phyloP scores from a whole-genome alignment of 2,888 invertebrate genomes.

The Teleiodes luculella region DNA sequence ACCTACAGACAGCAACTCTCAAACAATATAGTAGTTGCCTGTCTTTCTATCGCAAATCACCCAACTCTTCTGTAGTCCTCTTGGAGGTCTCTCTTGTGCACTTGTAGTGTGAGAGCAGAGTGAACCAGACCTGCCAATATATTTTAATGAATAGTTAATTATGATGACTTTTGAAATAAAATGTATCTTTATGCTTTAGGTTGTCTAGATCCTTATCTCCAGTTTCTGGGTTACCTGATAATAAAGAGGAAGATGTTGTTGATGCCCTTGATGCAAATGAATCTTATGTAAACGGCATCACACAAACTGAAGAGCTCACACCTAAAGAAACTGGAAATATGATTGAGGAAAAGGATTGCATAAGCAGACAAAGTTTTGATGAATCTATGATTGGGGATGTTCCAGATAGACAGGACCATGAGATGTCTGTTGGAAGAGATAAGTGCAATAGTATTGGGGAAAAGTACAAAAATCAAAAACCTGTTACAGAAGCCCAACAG shows the following conservation, averaged over 20 bases:
- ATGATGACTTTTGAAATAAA: not conserved
- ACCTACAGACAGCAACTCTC: too few relatives aligned
- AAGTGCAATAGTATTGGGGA: constrained; percentile 75
- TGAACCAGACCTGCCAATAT: too few relatives aligned
- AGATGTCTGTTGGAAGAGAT: constrained; percentile 55
- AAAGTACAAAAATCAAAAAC: constrained; percentile 65
- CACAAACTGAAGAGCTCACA: constrained; percentile 55
- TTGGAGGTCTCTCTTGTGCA: too few relatives aligned
- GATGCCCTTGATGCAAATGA: constrained; percentile 39
- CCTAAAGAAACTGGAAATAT: constrained; percentile 66
- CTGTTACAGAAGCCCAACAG: constrained; percentile 60
- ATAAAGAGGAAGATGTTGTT: constrained; percentile 37
- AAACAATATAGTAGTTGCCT: too few relatives aligned
- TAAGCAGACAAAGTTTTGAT: constrained; percentile 68
- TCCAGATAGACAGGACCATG: constrained; percentile 53
- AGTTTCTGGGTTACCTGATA: constrained; percentile 36
- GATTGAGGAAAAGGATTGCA: constrained; percentile 65
- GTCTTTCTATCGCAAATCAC: too few relatives aligned
- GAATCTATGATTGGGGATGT: constrained; percentile 52
- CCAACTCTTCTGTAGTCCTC: too few relatives aligned
- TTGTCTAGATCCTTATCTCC: constrained; percentile 67
- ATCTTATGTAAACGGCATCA: constrained; percentile 49
- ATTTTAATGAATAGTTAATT: too few relatives aligned
- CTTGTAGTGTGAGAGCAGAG: too few relatives aligned
- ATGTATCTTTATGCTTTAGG: constrained; percentile 37